Evolutionary conservation across 2,888 invertebrate genomes (phyloP).

Genomic region (Malacosoma neustria): DNA sequence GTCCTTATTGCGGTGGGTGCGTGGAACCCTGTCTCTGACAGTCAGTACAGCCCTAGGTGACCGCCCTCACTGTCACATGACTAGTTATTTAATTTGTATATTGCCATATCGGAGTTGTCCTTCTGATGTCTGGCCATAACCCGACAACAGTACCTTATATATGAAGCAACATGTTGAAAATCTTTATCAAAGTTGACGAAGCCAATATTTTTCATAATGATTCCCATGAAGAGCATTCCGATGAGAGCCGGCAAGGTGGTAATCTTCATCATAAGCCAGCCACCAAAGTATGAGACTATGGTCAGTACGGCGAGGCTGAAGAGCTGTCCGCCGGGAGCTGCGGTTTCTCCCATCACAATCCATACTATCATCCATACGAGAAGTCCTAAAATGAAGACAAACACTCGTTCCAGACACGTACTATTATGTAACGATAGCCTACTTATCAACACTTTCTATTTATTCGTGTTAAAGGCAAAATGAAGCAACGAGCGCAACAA

Average conservation of each 20-base stretch:
- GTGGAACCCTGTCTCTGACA: too few species aligned
- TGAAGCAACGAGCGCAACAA: neutral
- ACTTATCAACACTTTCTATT: slow-evolving; percentile 9
- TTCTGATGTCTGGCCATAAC: too few species aligned
- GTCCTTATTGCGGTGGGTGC: too few species aligned
- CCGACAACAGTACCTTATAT: slow-evolving; percentile 86
- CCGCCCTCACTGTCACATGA: too few species aligned
- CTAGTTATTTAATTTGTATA: too few species aligned
- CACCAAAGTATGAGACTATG: slow-evolving; percentile 87
- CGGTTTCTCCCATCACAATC: slow-evolving; percentile 83
- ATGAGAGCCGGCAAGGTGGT: slow-evolving; percentile 89
- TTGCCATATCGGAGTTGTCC: too few species aligned
- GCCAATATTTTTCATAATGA: slow-evolving; percentile 81
- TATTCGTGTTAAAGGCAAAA: neutral
- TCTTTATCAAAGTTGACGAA: slow-evolving; percentile 81
- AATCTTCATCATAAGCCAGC: slow-evolving; percentile 83
- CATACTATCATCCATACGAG: slow-evolving; percentile 85
- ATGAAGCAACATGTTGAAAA: slow-evolving; percentile 79
- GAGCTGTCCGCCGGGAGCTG: slow-evolving; percentile 88
- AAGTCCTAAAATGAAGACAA: slow-evolving; percentile 55
- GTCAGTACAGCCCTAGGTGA: too few species aligned
- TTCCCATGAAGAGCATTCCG: slow-evolving; percentile 90
- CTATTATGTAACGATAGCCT: slow-evolving; percentile 5
- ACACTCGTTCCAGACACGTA: neutral
- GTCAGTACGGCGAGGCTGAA: slow-evolving; percentile 85